These are phyloP conservation scores for Macropus fuliginosus DNA, from an alignment of 2,797 vertebrate species.

Conservation along the genomic window DNA sequence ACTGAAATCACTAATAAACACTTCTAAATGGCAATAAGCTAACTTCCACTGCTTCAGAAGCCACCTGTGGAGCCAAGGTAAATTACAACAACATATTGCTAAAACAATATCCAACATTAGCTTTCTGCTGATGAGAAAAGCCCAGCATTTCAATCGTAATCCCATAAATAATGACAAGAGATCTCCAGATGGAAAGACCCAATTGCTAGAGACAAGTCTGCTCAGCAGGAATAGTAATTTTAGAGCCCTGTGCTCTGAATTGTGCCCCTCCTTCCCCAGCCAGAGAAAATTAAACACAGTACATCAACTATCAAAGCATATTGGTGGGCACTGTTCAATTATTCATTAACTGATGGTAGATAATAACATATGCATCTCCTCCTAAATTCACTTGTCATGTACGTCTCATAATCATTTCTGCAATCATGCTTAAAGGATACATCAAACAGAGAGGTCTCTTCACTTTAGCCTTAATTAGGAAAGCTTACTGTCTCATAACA, in stretches of 20 bases:
- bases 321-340: conserved; percentile 35
- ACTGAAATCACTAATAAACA: conserved; percentile 55
- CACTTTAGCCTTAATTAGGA: not conserved
- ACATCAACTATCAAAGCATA: conserved; percentile 59
- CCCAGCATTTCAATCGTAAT: conserved; percentile 56
- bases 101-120: conserved; percentile 65
- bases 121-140: conserved; percentile 56
- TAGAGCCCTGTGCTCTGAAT: conserved; percentile 33
- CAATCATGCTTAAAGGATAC: not conserved
- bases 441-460: not conserved
- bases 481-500: not conserved
- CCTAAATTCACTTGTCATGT: not conserved
- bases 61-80: conserved; percentile 59
- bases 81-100: conserved; percentile 54
- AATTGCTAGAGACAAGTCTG: conserved; percentile 56
- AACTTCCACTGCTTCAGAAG: conserved; percentile 71
- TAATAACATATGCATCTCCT: not conserved
- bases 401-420: not conserved
- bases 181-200: not conserved
- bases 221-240: conserved; percentile 64
- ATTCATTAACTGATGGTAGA: not conserved
- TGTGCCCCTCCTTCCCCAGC: conserved; percentile 21
- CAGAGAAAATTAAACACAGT: conserved; percentile 71
- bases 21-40: conserved; percentile 60
- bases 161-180: conserved; percentile 68